Conservation (phyloP, 2,113 vertebrate species). For the Sakesphorus luctuosus region DNA sequence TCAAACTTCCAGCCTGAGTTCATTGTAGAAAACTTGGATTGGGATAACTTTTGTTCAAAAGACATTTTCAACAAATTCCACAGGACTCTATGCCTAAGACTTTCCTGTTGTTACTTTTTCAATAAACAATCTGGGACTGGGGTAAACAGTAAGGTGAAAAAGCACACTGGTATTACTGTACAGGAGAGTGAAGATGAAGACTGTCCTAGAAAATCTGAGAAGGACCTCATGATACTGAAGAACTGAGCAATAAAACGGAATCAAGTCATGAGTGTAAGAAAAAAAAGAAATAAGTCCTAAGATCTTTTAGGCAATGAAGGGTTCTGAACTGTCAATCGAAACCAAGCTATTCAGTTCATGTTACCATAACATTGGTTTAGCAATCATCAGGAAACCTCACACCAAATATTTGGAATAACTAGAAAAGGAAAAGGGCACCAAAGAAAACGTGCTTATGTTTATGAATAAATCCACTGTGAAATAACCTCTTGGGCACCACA, state of each 20-base stretch:
- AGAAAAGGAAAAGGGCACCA: background rate
- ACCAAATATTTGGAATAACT: background rate
- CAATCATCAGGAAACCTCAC: background rate
- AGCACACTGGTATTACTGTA: background rate
- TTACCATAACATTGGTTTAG: background rate
- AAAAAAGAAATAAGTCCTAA: background rate
- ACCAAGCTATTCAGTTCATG: background rate
- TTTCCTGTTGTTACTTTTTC: background rate
- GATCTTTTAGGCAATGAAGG: background rate
- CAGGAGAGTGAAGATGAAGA: background rate
- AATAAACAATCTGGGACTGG: background rate
- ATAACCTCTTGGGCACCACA: rapidly evolving
- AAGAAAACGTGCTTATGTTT: background rate
- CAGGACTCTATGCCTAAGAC: background rate
- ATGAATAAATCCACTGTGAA: background rate
- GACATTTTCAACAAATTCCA: background rate
- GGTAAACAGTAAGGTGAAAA: background rate
- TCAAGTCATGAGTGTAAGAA: background rate
- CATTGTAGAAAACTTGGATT: background rate
- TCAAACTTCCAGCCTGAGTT: background rate
- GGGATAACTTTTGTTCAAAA: background rate
- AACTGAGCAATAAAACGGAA: background rate
- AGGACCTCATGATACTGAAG: background rate
- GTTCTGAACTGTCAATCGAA: background rate
- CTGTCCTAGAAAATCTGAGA: background rate